A percentile compares a stretch with the other conserved stretches of the same genome.
These are phyloP conservation scores for Morelia viridis DNA, from an alignment of 2,797 vertebrate species.

Conservation along the genomic window DNA sequence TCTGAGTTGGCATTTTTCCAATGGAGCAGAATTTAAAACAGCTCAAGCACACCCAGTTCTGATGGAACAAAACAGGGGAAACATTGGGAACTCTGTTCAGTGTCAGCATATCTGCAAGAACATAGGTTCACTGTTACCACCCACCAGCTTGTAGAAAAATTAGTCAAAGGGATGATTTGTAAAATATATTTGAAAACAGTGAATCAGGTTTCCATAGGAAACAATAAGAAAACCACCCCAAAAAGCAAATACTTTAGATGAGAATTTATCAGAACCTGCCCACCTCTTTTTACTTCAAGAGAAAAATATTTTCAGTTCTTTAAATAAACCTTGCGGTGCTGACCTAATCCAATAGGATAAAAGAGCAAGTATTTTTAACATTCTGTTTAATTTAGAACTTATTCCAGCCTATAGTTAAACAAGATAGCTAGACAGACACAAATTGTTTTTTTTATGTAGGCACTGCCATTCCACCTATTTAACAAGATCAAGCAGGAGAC, in stretches of 20 bases:
- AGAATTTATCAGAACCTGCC: background rate
- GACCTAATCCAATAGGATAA: background rate
- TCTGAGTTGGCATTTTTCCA: too few species aligned
- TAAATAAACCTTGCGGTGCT: background rate
- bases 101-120: too few species aligned
- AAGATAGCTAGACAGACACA: background rate
- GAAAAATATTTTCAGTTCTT: background rate
- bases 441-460: background rate
- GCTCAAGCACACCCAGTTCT: too few species aligned
- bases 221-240: too few species aligned
- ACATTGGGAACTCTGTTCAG: too few species aligned
- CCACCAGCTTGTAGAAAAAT: too few species aligned
- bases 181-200: too few species aligned
- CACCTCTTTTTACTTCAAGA: background rate
- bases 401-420: background rate
- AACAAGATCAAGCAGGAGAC: background rate
- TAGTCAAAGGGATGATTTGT: too few species aligned
- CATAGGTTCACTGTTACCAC: too few species aligned
- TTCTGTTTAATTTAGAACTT: background rate
- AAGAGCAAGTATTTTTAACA: background rate
- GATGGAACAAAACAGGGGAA: too few species aligned
- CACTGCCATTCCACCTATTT: background rate
- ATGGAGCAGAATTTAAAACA: too few species aligned
- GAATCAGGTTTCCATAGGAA: too few species aligned
- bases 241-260: background rate